These are phyloP conservation scores for Pemphigus obesinymphae DNA, from an alignment of 1,140 invertebrate genomes.

Conservation along the genomic window DNA sequence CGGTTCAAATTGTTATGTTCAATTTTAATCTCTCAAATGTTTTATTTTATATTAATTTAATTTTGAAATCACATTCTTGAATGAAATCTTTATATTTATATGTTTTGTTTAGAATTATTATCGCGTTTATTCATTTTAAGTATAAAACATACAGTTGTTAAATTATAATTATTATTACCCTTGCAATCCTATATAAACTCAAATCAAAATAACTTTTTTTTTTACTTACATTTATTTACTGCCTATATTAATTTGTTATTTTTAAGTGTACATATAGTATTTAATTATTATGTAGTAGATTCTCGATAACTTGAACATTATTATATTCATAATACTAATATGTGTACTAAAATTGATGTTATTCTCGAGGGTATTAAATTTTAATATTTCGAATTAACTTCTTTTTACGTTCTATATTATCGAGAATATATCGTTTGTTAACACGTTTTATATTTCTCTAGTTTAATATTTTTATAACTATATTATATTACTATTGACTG, in stretches of 20 bases:
- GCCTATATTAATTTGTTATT: background rate
- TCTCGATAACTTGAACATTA: background rate
- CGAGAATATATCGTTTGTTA: background rate
- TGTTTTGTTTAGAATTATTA: background rate
- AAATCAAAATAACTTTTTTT: conserved; percentile 18
- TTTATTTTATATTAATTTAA: background rate
- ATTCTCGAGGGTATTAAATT: background rate
- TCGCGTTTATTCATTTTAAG: conserved; percentile 8
- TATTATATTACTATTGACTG: conserved; percentile 14
- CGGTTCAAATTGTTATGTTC: background rate
- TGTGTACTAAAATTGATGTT: background rate
- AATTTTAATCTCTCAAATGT: background rate
- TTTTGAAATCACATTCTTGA: background rate
- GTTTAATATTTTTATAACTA: background rate
- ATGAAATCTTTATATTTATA: background rate
- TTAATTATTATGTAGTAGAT: background rate
- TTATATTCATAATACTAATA: background rate
- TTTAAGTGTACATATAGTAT: background rate
- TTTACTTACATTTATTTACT: background rate
- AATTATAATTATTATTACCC: background rate
- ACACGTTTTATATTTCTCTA: background rate
- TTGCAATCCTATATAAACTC: conserved; percentile 1
- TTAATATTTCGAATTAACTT: background rate
- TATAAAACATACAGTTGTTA: background rate
- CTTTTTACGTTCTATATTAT: background rate